Base-by-base conservation (phyloP, 2,113 vertebrate genomes). In the Chloroceryle aenea region DNA sequence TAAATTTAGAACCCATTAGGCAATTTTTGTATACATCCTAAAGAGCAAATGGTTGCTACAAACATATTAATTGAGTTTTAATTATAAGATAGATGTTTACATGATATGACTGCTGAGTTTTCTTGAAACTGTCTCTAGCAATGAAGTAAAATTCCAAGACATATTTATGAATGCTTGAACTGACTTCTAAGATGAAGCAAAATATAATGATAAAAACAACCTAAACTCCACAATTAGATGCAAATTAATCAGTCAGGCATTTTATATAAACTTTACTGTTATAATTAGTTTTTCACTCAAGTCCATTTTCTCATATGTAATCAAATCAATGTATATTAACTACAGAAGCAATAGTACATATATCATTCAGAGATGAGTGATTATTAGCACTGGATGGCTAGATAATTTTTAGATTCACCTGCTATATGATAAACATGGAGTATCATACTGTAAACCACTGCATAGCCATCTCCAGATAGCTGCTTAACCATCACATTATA, bases 1-100 rank as follows among this genome's bases (percentile, higher is more conserved):
- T 85, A 89, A 62, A 94, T 95, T 78, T 89, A 75, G 74, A 83
- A 92, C 96, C 69, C 89, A 87, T 66, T 83, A 89, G 15, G 34
- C 40, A 95, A 82, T 95, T 95, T 93, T 75, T 87, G 69, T 62
- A 61, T 89, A 94, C 84, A 93, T 74, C 48, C 69, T 87, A 91
- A 73, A 83, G 30, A 87, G 69, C 32, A 94, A 97, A 93, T 89
- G n/a, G 69, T 62, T 95, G 76, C 93, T 93, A 77, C 69, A 96
- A 95, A 94, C 72, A 95, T 85, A 80, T 95, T 96, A 96, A 97
- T 94, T 92, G 77, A 88, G 80, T 74, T 96, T 95, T 96, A 96
- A 97, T 96, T 96, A 82, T 72, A 79, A 83, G 90, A 91, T 68
- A 91, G 79, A 96, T 92, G 63, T 52, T 94, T 94, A 45, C 84